Evolutionary conservation across 2,113 vertebrate genomes (phyloP).

Genomic region (Cyanoderma ruficeps): DNA sequence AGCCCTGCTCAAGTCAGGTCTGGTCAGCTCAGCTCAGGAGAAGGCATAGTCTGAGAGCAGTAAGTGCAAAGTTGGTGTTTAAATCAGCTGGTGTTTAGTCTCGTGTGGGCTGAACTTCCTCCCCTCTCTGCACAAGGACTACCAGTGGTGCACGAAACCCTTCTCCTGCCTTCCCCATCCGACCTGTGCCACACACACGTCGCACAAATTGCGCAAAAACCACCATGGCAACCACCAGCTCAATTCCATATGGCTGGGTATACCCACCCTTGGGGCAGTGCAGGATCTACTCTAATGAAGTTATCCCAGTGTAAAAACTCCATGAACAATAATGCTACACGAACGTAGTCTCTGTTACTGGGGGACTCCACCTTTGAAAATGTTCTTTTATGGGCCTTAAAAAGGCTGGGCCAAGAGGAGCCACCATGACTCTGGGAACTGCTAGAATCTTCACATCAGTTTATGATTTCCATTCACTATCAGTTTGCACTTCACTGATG

Average conservation of each 20-base stretch:
- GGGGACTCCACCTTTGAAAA: neutral
- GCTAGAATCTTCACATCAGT: neutral
- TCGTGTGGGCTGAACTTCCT: neutral
- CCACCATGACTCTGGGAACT: neutral
- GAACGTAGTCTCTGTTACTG: neutral
- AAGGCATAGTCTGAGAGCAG: neutral
- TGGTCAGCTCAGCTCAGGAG: neutral
- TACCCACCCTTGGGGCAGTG: neutral
- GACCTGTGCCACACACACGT: rapidly evolving
- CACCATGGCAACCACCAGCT: neutral
- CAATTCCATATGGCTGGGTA: rapidly evolving
- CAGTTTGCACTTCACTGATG: neutral
- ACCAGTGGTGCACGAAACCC: neutral
- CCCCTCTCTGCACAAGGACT: neutral
- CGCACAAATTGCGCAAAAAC: neutral
- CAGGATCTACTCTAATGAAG: neutral
- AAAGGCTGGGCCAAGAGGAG: neutral
- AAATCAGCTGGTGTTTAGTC: neutral
- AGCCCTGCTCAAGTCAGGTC: neutral
- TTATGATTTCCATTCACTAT: neutral
- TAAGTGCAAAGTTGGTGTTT: neutral
- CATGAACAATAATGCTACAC: neutral
- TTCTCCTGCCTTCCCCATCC: neutral
- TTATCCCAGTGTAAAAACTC: neutral
- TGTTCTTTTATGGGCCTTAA: neutral